Evolutionary conservation across 2,797 vertebrate genomes (phyloP).

Genomic region (Poeciliopsis paucimaculata): DNA sequence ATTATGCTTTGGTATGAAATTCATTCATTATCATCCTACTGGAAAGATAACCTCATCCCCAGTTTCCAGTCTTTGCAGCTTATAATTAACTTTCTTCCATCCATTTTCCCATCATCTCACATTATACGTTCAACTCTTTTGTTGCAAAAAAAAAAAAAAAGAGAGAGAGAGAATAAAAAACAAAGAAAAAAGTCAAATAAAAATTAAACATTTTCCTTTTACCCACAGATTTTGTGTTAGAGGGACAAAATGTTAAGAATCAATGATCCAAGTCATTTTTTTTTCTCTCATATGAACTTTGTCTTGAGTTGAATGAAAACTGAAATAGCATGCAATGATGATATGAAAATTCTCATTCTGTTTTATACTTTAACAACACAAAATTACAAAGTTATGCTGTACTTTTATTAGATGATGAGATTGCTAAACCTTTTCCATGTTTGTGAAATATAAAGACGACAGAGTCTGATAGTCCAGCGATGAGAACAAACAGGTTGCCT

Average conservation of each 20-base stretch:
- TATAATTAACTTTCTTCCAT: background rate
- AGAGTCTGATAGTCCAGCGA: background rate
- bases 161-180: too few relatives aligned
- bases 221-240: background rate
- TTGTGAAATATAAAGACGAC: background rate
- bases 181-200: background rate
- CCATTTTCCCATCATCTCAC: too few relatives aligned
- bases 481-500: background rate
- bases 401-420: background rate
- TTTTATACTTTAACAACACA: background rate
- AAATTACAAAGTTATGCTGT: background rate
- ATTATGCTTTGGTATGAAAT: background rate
- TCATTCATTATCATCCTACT: background rate
- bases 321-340: background rate
- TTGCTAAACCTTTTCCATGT: background rate
- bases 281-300: background rate
- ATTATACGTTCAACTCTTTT: background rate
- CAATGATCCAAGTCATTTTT: background rate
- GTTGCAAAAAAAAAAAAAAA: background rate
- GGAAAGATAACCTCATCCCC: background rate
- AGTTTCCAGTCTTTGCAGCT: background rate
- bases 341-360: background rate
- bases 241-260: background rate
- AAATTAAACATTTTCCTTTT: background rate
- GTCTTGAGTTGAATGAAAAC: background rate